A percentile compares a stretch with the other conserved stretches of the same genome.
These are phyloP conservation scores for Pachyseris speciosa DNA, from an alignment of 64 coral and sea anemone genomes.

Conservation along the genomic window DNA sequence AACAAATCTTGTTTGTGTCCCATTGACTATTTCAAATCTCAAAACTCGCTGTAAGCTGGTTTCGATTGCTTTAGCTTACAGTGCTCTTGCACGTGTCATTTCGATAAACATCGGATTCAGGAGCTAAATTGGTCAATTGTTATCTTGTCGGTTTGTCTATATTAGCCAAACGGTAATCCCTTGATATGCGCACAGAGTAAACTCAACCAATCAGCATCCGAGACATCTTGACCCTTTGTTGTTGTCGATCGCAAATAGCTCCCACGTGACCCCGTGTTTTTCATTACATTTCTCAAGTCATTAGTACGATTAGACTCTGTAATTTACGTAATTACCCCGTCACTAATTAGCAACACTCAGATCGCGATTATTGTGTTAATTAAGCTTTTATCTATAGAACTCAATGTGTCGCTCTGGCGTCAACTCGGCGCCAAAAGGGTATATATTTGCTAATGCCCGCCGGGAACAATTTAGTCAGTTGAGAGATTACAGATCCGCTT, in stretches of 20 bases:
- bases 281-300: constrained; percentile 97
- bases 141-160: constrained; percentile 85
- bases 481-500: constrained; percentile 86
- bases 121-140: constrained; percentile 96
- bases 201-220: constrained; percentile 64
- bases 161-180: constrained; percentile 58
- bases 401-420: constrained; percentile 95
- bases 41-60: constrained; percentile 44
- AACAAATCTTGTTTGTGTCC: constrained; percentile 49
- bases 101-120: constrained; percentile 93
- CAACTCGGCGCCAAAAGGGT: constrained; percentile 82
- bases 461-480: constrained; percentile 77
- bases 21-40: constrained; percentile 35
- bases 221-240: constrained; percentile 57
- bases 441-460: constrained; percentile 90
- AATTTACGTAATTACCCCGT: constrained; percentile 99
- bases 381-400: constrained; percentile 94
- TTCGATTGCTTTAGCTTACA: constrained; percentile 87
- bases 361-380: constrained; percentile 99
- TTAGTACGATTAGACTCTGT: constrained; percentile 96
- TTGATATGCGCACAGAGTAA: background rate
- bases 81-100: constrained; percentile 89
- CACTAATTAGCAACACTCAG: constrained; percentile 99
- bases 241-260: constrained; percentile 54
- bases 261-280: constrained; percentile 96